Evolutionary conservation across 37 sponge, comb jelly and placozoan genomes (phyloP), one percentile per base, ranked within the genome.

Genomic region (Theonella swinhoei): DNA sequence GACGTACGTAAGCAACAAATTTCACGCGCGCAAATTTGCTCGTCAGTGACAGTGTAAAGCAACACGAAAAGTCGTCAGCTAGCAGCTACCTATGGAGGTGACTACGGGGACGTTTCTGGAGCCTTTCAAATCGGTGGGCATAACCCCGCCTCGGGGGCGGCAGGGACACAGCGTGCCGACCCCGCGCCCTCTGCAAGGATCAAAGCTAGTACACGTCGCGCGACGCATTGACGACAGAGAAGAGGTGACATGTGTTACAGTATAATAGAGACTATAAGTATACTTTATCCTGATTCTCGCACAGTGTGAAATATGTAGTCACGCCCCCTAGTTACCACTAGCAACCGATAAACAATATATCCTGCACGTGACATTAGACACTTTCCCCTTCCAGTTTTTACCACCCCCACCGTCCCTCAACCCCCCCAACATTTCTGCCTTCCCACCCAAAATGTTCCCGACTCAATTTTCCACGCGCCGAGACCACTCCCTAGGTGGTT

Each of bases 111-210:
- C 36, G 5, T 39, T 72, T 38, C 25, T 64, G 75, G 33, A 80
- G 19, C 79, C 74, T 28, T 90, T 90, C 38, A 54, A 78, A 0
- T 47, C 80, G 14, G 35, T 84, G 3, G 85, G 84, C 62, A 74
- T 85, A 33, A 90, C 91, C 25, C 91, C 91, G 23, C 84, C 78
- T 26, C 81, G 43, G n/a, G 87, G 91, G 31, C 66, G 87, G 32
- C 58, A 34, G 8, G 93, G 93, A 0, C 88, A 85, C 79, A 92
- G 93, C 65, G 82, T 92, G 3, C 93, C 93, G 23, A 76, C 86
- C 8, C 93, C 93, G 26, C 68, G 64, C 62, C 79, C 74, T 8
- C 68, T 88, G 4, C 62, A 33, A 4, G 73, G 73, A 64, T 61
- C 70, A 47, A 47, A 47, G 54, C 54, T 47, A 7, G 54, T 47